Percentiles rank a stretch among this genome's conserved stretches.
Conservation (phyloP, 2,797 vertebrate genomes). For the Scyliorhinus canicula region DNA sequence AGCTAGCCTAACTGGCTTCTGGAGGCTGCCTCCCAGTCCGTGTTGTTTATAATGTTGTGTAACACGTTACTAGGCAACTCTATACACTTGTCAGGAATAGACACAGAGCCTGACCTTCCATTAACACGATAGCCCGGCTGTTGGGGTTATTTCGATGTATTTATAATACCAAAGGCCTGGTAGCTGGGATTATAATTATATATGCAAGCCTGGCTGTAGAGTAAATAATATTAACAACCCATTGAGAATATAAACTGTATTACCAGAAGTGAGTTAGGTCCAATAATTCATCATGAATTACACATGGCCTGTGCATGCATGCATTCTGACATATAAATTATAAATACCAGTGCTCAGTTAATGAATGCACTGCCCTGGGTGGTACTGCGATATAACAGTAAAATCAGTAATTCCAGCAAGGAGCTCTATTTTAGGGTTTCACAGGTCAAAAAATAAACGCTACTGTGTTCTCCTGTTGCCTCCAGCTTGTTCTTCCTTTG, state of each 20-base stretch:
- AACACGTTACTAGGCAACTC: conserved; percentile 25
- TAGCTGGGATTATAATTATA: not conserved
- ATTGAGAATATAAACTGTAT: not conserved
- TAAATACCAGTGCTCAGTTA: not conserved
- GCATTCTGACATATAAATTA: not conserved
- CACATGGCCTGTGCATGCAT: not conserved
- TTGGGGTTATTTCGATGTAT: not conserved
- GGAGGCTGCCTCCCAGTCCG: not conserved
- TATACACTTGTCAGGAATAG: conserved; percentile 31
- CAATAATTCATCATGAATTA: not conserved
- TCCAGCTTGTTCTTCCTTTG: not conserved
- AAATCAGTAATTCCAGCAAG: not conserved
- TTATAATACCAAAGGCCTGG: not conserved
- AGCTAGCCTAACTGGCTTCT: not conserved
- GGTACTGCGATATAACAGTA: too few species aligned
- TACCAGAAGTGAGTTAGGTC: not conserved
- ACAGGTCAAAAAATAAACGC: not conserved
- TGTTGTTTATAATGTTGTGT: conserved; percentile 3
- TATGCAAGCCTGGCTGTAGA: not conserved
- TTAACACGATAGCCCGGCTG: not conserved
- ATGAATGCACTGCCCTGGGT: not conserved
- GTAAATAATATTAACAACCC: not conserved
- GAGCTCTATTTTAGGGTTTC: not conserved
- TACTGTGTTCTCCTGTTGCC: not conserved
- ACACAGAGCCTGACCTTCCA: not conserved